Evolutionary conservation across 2,888 invertebrate genomes (phyloP).

Genomic region (Standfussiana lucernea): DNA sequence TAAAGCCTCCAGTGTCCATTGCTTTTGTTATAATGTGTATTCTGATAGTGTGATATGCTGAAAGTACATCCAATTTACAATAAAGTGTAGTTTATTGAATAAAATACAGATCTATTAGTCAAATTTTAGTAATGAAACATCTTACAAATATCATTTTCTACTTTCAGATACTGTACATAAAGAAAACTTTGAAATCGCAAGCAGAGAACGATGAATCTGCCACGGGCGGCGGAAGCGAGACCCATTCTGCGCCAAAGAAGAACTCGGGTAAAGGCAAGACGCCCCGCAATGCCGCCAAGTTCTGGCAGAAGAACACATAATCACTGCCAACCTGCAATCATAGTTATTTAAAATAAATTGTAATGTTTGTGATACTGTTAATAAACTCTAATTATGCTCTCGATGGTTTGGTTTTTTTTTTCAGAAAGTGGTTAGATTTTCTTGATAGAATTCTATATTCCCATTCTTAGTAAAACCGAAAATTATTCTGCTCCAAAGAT

Average conservation of each 20-base stretch:
- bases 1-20: not conserved
- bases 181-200: slow-evolving; percentile 96
- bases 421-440: not conserved
- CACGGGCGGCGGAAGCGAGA: slow-evolving; percentile 92
- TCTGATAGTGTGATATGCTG: not conserved
- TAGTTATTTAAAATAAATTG: slow-evolving; percentile 63
- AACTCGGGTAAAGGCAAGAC: slow-evolving; percentile 94
- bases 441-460: not conserved
- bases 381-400: slow-evolving; percentile 66
- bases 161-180: slow-evolving; percentile 95
- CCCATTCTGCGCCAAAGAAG: slow-evolving; percentile 92
- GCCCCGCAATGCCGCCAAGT: slow-evolving; percentile 92
- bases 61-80: not conserved
- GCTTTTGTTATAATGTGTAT: not conserved
- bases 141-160: not conserved
- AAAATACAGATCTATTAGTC: not conserved
- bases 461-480: not conserved
- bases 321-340: slow-evolving; percentile 36
- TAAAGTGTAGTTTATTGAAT: not conserved
- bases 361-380: slow-evolving; percentile 75
- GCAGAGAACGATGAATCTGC: slow-evolving; percentile 96
- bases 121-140: not conserved
- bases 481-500: not conserved
- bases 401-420: slow-evolving; percentile 17
- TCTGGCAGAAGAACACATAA: slow-evolving; percentile 92